A percentile compares a stretch with the other conserved stretches of the same genome.
Conservation (phyloP, 2,113 vertebrate genomes). For the Rhabdornis inornatus region DNA sequence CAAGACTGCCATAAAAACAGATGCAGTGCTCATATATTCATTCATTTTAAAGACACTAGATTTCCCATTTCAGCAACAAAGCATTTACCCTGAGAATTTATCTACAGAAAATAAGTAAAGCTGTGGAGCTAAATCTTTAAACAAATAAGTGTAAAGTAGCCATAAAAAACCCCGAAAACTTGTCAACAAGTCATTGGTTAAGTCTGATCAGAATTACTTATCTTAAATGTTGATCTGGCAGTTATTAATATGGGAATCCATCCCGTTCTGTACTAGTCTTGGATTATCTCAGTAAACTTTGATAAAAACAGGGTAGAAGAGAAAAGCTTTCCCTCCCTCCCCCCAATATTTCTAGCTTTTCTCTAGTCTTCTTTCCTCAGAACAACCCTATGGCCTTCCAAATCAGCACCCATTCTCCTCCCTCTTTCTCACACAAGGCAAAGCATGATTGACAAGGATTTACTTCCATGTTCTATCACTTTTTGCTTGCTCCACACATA, state of each 20-base stretch:
- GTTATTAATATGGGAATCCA: not conserved
- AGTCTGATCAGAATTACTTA: not conserved
- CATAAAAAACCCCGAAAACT: not conserved
- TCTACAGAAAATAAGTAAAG: not conserved
- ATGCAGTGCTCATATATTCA: not conserved
- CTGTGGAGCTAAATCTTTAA: not conserved
- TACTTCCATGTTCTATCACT: not conserved
- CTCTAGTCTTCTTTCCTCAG: not conserved
- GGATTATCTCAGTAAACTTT: not conserved
- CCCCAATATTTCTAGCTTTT: not conserved
- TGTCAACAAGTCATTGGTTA: not conserved
- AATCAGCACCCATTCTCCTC: not conserved
- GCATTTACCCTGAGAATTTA: not conserved
- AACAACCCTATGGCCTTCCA: not conserved
- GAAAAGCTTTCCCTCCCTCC: not conserved
- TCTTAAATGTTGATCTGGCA: not conserved
- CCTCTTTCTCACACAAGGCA: not conserved
- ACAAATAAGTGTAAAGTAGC: not conserved
- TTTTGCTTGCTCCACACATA: not conserved
- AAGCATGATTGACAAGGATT: not conserved
- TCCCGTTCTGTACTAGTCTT: not conserved
- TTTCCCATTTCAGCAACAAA: not conserved
- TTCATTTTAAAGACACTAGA: not conserved
- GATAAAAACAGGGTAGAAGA: not conserved
- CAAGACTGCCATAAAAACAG: not conserved